These are phyloP conservation scores for Hypercompe scribonia DNA, from an alignment of 2,888 invertebrate genomes.

Conservation along the genomic window DNA sequence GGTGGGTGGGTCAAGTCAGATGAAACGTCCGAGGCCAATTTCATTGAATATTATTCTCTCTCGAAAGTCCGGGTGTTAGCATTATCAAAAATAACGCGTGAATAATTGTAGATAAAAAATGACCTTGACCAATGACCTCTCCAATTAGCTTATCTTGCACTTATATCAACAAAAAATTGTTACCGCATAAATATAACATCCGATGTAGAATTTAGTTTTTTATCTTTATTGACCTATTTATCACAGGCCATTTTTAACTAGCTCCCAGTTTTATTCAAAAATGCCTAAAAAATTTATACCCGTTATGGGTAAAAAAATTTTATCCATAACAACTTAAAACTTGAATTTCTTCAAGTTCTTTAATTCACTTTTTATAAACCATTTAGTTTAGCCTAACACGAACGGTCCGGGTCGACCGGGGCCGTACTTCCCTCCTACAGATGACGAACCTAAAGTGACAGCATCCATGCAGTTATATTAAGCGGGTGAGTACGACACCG, in stretches of 20 bases:
- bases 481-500: no score
- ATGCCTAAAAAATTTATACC: no score
- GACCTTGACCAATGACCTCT: background rate
- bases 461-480: no score
- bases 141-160: background rate
- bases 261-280: no score
- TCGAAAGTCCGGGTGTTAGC: background rate
- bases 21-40: background rate
- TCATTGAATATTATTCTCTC: background rate
- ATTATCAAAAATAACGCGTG: background rate
- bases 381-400: no score
- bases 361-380: no score
- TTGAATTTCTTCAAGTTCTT: no score
- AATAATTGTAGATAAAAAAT: background rate
- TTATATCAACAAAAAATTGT: background rate
- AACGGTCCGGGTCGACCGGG: no score
- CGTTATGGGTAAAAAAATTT: no score
- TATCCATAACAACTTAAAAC: no score
- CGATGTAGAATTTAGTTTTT: background rate
- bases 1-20: background rate
- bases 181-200: background rate
- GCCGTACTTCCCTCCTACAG: no score
- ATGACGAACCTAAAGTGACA: no score
- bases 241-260: background rate
- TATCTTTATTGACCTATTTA: background rate